A percentile compares a stretch with the other conserved stretches of the same genome.
Evolutionary conservation across 2,888 invertebrate genomes (phyloP).

Genomic region (Maniola hyperantus): DNA sequence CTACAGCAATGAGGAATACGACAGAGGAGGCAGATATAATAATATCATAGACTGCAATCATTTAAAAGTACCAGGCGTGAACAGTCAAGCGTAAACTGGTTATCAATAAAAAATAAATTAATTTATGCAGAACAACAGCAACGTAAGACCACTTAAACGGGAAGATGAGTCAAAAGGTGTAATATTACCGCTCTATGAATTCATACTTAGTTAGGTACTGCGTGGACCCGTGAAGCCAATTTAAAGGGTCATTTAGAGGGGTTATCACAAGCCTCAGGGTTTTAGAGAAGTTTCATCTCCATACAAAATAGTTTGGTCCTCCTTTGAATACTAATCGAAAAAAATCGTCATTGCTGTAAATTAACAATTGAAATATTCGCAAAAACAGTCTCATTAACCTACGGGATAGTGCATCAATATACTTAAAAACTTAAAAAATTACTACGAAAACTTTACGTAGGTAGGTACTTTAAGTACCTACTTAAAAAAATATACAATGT

Average conservation of each 20-base stretch:
- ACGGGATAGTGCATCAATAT: too few species aligned
- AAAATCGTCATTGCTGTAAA: too few species aligned
- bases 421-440: too few species aligned
- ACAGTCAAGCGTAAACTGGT: constrained; percentile 3
- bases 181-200: constrained; percentile 28
- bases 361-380: too few species aligned
- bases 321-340: too few species aligned
- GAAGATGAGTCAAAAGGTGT: constrained; percentile 36
- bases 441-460: too few species aligned
- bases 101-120: constrained; percentile 9
- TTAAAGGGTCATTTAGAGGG: constrained; percentile 65
- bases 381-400: too few species aligned
- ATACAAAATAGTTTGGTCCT: too few species aligned
- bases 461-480: too few species aligned
- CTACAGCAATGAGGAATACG: background rate
- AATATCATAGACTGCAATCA: background rate
- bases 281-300: background rate
- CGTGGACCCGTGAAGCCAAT: constrained; percentile 48
- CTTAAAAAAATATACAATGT: too few species aligned
- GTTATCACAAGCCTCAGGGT: constrained; percentile 46
- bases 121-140: constrained; percentile 2
- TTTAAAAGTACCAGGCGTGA: background rate
- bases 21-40: background rate
- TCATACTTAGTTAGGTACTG: constrained; percentile 31
- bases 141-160: constrained; percentile 21